Base-by-base conservation (phyloP, 2,113 vertebrate genomes). In the Heloderma charlesbogerti region DNA sequence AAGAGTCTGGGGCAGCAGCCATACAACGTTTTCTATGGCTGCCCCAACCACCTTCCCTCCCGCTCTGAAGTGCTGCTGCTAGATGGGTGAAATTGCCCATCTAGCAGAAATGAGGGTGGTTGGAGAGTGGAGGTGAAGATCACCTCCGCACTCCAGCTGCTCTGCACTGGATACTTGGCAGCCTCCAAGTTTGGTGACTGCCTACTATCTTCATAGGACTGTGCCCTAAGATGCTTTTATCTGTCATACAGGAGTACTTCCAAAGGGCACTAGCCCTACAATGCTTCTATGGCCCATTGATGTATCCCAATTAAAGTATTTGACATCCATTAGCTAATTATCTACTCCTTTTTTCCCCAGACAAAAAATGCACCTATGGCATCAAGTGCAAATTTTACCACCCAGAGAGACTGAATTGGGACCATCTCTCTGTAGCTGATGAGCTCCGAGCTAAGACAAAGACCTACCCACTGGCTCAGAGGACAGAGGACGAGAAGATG, bases 321-420 rank as follows among this genome's bases (percentile, higher is more conserved):
- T 54, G 72, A 29, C 5, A 31, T 34, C 16, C 0, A 9, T 54
- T 86, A 69, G n/a, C 18, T 54, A 57, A 80, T 90, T 57, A 85
- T 67, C 84, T 43, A 15, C 10, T 66, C 0, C 88, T 85, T 88
- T 18, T 29, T 1, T 8, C 92, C 85, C 75, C 94, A 99, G 99
- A 98, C 82, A 98, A 98, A 97, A 99, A 99, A 89, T 99, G 98
- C 86, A 99, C 99, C 1, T 99, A 99, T 3, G 98, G 99, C 57
- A 96, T 98, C 81, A 99, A 99, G 96, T 99, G 99, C 92, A 99
- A 98, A 92, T 99, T 98, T 97, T 98, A 98, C 92, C 99, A 99
- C 82, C 98, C 98, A 0, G 99, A 99, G 94, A 96, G 98, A 86
- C 90, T 92, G 16, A 97, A 95, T 83, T 98, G 97, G 77, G 96